Percentiles rank a stretch among this genome's conserved stretches.
These are phyloP conservation scores for Iguana delicatissima DNA, from an alignment of 2,797 vertebrate species.

Conservation along the genomic window DNA sequence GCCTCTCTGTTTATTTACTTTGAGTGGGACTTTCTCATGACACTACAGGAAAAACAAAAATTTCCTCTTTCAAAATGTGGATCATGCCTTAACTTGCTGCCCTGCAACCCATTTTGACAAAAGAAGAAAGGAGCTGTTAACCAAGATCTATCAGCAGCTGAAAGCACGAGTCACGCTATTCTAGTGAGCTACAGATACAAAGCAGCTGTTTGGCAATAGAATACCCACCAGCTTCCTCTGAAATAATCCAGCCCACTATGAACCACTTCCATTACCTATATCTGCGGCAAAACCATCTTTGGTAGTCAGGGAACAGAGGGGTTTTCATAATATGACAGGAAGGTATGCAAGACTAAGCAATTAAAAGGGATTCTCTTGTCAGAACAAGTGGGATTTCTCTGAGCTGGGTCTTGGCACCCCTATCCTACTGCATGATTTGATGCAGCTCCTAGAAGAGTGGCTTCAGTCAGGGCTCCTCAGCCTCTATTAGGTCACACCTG, in stretches of 20 bases:
- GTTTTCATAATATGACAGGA: slow-evolving; percentile 34
- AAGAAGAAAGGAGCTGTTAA: slow-evolving; percentile 72
- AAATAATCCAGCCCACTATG: slow-evolving; percentile 53
- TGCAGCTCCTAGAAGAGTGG: background rate
- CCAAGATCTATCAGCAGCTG: slow-evolving; percentile 72
- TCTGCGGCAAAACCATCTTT: background rate
- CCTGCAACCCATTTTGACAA: slow-evolving; percentile 65
- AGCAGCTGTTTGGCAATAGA: slow-evolving; percentile 12
- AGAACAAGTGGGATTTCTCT: slow-evolving; percentile 6
- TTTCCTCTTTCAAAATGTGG: slow-evolving; percentile 75
- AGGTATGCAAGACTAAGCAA: slow-evolving; percentile 48
- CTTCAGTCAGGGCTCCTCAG: background rate
- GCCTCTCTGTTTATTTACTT: slow-evolving; percentile 54
- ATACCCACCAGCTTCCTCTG: background rate
- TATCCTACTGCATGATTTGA: background rate
- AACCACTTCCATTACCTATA: slow-evolving; percentile 23
- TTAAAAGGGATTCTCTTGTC: slow-evolving; percentile 59
- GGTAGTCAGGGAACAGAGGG: background rate
- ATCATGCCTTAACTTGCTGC: slow-evolving; percentile 77
- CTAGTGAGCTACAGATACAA: slow-evolving; percentile 58
- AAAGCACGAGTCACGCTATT: slow-evolving; percentile 63
- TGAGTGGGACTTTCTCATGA: slow-evolving; percentile 66
- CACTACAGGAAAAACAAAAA: slow-evolving; percentile 40
- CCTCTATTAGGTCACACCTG: background rate
- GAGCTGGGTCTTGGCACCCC: background rate